Conservation (phyloP, 2,888 invertebrate genomes). For the Lasioglossum malachurum region DNA sequence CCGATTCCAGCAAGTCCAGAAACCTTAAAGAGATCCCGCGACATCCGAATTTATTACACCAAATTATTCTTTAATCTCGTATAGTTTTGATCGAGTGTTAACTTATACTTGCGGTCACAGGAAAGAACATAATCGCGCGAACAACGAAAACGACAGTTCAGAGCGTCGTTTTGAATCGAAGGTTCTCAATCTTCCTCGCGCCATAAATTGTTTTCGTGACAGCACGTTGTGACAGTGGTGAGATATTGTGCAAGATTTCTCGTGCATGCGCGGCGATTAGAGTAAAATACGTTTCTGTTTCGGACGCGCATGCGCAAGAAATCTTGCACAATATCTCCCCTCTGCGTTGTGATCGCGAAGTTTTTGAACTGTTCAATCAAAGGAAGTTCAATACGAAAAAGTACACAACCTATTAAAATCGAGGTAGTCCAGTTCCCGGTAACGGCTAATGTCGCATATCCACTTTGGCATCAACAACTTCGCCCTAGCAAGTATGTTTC, state of each 20-base stretch:
- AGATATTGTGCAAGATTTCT: too few species aligned
- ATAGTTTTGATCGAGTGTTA: neutral
- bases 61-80: too few species aligned
- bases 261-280: too few species aligned
- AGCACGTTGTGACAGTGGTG: neutral
- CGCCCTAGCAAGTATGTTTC: conserved; percentile 87
- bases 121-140: neutral
- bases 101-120: neutral
- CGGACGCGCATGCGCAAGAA: too few species aligned
- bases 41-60: too few species aligned
- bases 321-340: too few species aligned
- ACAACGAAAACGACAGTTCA: neutral
- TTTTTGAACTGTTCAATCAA: neutral
- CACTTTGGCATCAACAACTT: conserved; percentile 86
- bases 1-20: conserved; percentile 68
- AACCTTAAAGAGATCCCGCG: conserved; percentile 65
- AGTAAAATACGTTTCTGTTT: too few species aligned
- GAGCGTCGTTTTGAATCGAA: neutral
- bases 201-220: neutral
- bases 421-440: conserved; percentile 85
- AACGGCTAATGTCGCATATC: conserved; percentile 86
- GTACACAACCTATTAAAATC: conserved; percentile 78
- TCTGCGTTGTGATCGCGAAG: neutral
- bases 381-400: neutral
- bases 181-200: neutral